Evolutionary conservation across 2,113 vertebrate genomes (phyloP).

Genomic region (Leiothrix lutea): DNA sequence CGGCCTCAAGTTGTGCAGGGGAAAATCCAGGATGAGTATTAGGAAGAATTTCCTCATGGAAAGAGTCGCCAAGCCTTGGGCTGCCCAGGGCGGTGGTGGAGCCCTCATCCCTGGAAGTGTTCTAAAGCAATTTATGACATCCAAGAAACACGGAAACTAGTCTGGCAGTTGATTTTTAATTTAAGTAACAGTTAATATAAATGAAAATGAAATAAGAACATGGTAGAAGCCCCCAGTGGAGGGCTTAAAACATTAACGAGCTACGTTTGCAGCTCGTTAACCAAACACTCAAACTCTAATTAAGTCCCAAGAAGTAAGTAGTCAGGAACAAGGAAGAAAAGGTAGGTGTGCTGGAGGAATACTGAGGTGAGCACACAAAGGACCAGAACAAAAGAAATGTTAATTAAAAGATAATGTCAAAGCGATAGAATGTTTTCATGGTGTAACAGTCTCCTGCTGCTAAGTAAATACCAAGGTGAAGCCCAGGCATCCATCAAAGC

Average conservation of each 20-base stretch:
- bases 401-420: conserved; percentile 64
- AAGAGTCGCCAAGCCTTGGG: neutral
- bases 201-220: neutral
- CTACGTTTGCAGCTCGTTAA: neutral
- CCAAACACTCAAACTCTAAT: neutral
- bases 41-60: neutral
- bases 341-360: neutral
- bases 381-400: neutral
- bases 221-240: neutral
- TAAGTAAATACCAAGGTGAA: conserved; percentile 46
- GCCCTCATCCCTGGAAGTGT: neutral
- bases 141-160: neutral
- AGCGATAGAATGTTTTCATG: conserved; percentile 13
- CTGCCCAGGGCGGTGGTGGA: neutral
- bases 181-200: neutral
- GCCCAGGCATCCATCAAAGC: conserved; percentile 44
- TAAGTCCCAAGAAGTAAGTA: neutral
- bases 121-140: neutral
- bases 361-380: neutral
- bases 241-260: neutral
- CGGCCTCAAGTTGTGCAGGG: accelerated
- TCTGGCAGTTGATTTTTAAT: neutral
- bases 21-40: neutral
- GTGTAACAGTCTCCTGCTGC: neutral
- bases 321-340: neutral